Evolutionary conservation across 2,113 vertebrate species (phyloP).

Genomic region (Jaculus jaculus): DNA sequence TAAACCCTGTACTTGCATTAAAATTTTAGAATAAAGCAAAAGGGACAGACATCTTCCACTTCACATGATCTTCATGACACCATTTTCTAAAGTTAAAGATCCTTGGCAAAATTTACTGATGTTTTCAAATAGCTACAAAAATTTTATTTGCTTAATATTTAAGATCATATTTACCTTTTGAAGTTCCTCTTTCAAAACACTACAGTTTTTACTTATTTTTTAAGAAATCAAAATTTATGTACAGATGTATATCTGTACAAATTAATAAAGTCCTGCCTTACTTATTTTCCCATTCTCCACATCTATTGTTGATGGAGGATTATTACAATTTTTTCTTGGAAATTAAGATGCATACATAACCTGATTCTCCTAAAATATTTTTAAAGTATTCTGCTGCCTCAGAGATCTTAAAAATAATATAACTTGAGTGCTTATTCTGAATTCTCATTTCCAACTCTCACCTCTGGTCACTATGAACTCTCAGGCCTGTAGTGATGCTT

Average conservation of each 20-base stretch:
- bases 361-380: background rate
- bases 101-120: constrained; percentile 10
- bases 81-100: constrained; percentile 37
- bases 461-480: background rate
- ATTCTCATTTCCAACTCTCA: background rate
- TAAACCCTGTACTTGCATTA: background rate
- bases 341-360: background rate
- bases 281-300: background rate
- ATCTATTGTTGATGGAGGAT: background rate
- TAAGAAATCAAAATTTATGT: background rate
- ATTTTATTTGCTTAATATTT: background rate
- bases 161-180: background rate
- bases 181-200: background rate
- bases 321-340: no score
- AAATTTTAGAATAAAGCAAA: constrained; percentile 17
- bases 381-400: background rate
- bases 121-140: constrained; percentile 3
- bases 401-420: background rate
- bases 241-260: background rate
- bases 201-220: background rate
- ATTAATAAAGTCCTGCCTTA: background rate
- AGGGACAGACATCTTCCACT: background rate
- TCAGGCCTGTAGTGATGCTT: background rate
- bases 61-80: background rate
- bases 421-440: background rate